Evolutionary conservation across 2,797 vertebrate species (phyloP).

Genomic region (Halcyon leucocephala): DNA sequence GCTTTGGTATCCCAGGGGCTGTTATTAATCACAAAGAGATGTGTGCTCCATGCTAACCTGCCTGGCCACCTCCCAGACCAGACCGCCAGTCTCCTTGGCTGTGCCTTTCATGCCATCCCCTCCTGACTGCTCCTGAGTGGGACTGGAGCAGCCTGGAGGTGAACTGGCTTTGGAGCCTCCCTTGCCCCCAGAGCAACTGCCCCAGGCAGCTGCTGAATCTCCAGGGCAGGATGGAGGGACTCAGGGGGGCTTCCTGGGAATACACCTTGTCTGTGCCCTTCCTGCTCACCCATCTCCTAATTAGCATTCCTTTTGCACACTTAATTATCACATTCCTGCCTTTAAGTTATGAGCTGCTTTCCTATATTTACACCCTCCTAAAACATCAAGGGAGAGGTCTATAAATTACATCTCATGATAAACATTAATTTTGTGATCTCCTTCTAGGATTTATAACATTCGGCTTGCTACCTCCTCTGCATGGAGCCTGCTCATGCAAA

Average conservation of each 20-base stretch:
- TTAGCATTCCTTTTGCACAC: conserved; percentile 37
- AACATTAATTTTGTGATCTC: neutral
- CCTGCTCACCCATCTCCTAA: neutral
- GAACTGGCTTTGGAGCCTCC: neutral
- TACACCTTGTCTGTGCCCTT: neutral
- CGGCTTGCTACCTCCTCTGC: fast-evolving
- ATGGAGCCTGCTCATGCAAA: neutral
- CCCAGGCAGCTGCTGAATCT: neutral
- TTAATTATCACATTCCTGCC: conserved; percentile 41
- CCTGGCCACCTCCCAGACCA: neutral
- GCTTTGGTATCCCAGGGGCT: neutral
- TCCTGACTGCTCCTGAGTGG: neutral
- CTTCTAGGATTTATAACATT: neutral
- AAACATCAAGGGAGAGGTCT: conserved; percentile 46
- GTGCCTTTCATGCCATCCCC: neutral
- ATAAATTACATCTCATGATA: conserved; percentile 13
- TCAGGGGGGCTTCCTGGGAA: neutral
- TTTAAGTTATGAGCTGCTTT: conserved; percentile 35
- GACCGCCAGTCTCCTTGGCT: fast-evolving
- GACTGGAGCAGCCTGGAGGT: fast-evolving
- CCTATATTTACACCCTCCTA: conserved; percentile 30
- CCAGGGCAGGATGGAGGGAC: neutral
- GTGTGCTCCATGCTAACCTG: neutral
- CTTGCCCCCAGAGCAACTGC: neutral
- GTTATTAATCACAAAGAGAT: neutral